Conservation (phyloP, 2,888 invertebrate species). For the Luffia ferchaultella region DNA sequence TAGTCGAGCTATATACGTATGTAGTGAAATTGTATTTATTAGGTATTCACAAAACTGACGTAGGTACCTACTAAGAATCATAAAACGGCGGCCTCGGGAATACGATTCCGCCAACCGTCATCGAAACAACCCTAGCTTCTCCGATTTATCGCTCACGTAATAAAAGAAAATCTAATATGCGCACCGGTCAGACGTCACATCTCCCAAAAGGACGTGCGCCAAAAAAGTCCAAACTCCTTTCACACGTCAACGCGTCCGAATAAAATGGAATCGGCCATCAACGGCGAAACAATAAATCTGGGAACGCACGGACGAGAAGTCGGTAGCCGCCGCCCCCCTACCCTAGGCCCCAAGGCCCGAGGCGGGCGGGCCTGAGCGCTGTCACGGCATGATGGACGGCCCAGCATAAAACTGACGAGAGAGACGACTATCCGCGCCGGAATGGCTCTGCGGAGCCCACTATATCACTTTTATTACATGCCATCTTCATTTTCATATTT, state of each 20-base stretch:
- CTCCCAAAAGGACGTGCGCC: not conserved
- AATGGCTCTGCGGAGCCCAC: conserved; percentile 80
- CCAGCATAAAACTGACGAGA: conserved; percentile 78
- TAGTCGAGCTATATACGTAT: too few species aligned
- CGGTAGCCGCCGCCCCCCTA: conserved; percentile 15
- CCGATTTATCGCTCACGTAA: not conserved
- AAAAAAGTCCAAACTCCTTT: not conserved
- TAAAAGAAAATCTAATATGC: not conserved
- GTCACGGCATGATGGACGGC: conserved; percentile 78
- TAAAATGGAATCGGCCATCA: conserved; percentile 39
- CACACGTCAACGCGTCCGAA: conserved; percentile 14
- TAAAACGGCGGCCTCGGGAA: not conserved
- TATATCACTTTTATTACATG: conserved; percentile 84
- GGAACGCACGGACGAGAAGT: conserved; percentile 22
- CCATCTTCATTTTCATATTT: conserved; percentile 74
- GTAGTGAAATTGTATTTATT: too few species aligned
- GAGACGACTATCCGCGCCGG: conserved; percentile 71
- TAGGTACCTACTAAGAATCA: not conserved
- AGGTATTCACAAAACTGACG: too few species aligned
- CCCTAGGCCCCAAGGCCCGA: conserved; percentile 14
- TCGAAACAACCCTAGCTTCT: not conserved
- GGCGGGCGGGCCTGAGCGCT: conserved; percentile 65
- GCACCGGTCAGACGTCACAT: too few species aligned
- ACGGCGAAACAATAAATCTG: conserved; percentile 58
- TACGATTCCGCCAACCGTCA: not conserved